Conservation (phyloP, 2,888 invertebrate genomes). For the Synanthedon myopaeformis region DNA sequence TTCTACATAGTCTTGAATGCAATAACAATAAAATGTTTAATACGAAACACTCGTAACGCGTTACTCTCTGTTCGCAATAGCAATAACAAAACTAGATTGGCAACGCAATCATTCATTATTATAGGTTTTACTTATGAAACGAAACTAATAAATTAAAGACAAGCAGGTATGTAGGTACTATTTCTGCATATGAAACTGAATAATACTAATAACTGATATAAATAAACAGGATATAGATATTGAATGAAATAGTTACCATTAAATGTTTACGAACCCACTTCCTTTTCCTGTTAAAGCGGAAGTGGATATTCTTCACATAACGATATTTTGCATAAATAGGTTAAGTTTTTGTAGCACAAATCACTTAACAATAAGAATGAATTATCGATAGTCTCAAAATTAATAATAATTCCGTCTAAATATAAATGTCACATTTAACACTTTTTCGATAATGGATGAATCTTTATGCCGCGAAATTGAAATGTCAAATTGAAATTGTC, state of each 20-base stretch:
- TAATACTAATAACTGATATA: not conserved
- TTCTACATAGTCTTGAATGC: too few species aligned
- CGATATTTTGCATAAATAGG: too few species aligned
- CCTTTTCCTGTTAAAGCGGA: conserved; percentile 72
- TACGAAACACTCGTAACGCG: too few species aligned
- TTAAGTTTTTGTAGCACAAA: too few species aligned
- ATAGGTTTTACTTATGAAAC: too few species aligned
- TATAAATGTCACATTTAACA: not conserved
- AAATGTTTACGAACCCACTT: conserved; percentile 59
- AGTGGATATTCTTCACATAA: conserved; percentile 15
- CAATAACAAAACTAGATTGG: too few species aligned
- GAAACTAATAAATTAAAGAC: too few species aligned
- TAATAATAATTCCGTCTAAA: not conserved
- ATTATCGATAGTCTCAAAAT: not conserved
- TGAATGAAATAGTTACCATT: conserved; percentile 16
- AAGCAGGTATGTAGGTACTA: too few species aligned
- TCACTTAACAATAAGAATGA: not conserved
- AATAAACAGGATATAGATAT: conserved; percentile 48
- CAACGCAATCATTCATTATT: too few species aligned
- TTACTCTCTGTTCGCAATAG: too few species aligned
- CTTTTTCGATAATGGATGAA: conserved; percentile 3
- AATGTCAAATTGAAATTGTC: conserved; percentile 12
- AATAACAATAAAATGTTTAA: too few species aligned
- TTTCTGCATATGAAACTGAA: too few species aligned
- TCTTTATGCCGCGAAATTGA: conserved; percentile 21